Conservation (phyloP, 2,888 invertebrate species). For the Conus canariensis region DNA sequence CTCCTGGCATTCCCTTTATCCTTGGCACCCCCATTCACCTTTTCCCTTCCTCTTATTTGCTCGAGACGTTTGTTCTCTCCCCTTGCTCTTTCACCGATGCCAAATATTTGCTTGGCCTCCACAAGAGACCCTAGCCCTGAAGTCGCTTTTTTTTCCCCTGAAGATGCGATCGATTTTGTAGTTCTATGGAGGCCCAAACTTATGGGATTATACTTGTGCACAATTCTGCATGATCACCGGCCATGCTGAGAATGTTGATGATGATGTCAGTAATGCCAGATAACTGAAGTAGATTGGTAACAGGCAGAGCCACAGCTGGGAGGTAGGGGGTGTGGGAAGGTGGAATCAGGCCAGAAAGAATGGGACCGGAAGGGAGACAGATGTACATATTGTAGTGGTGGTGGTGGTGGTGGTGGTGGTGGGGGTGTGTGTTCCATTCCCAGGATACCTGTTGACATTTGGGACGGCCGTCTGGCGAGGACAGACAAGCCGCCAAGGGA, state of each 20-base stretch:
- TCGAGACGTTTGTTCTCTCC: not conserved
- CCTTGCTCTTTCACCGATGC: constrained; percentile 2
- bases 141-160: not conserved
- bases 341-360: not conserved
- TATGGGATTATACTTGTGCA: constrained; percentile 39
- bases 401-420: too few relatives aligned
- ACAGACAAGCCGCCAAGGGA: constrained; percentile 33
- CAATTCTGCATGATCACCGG: not conserved
- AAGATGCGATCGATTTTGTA: constrained; percentile 41
- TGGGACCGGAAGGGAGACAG: not conserved
- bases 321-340: not conserved
- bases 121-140: constrained; percentile 23
- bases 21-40: too few relatives aligned
- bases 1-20: not conserved
- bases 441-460: constrained; percentile 2
- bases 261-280: constrained; percentile 37
- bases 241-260: constrained; percentile 32
- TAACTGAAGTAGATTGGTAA: not conserved
- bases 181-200: constrained; percentile 34
- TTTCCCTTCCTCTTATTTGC: not conserved
- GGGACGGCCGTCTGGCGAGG: not conserved
- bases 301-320: not conserved
- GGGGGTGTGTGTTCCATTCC: too few relatives aligned
- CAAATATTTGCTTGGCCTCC: constrained; percentile 37
- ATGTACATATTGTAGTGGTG: too few relatives aligned